Evolutionary conservation across 2,888 invertebrate species (phyloP).

Genomic region (Ichneumon xanthorius): DNA sequence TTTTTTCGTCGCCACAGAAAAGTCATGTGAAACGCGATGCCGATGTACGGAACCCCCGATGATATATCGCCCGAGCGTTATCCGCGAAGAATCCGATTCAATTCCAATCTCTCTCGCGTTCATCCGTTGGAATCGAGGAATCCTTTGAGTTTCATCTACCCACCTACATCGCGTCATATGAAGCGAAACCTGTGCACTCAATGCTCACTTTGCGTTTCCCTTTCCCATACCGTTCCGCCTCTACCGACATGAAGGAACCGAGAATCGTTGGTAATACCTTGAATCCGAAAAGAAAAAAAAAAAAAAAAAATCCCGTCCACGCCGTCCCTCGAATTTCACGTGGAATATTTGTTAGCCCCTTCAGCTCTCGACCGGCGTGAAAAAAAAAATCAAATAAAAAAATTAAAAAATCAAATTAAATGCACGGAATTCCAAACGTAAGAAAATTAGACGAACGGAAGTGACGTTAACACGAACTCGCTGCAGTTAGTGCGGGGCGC

Average conservation of each 20-base stretch:
- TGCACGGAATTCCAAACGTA: conserved; percentile 24
- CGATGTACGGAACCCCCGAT: not conserved
- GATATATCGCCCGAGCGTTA: conserved; percentile 28
- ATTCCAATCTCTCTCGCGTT: conserved; percentile 28
- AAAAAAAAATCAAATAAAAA: conserved; percentile 9
- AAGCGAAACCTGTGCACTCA: conserved; percentile 15
- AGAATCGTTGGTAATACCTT: conserved; percentile 24
- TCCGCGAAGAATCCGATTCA: conserved; percentile 27
- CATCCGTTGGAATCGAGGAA: conserved; percentile 36
- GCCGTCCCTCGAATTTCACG: conserved; percentile 26
- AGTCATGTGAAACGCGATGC: not conserved
- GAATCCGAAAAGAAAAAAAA: conserved; percentile 2
- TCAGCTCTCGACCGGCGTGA: conserved; percentile 11
- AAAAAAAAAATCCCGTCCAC: not conserved
- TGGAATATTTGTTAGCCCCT: conserved; percentile 22
- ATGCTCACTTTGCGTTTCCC: conserved; percentile 11
- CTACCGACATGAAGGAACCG: not conserved
- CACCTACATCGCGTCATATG: conserved; percentile 9
- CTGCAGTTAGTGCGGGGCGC: not conserved
- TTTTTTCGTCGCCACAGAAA: not conserved
- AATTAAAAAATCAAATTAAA: conserved; percentile 1
- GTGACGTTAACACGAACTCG: conserved; percentile 43
- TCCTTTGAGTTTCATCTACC: conserved; percentile 55
- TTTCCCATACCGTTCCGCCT: not conserved
- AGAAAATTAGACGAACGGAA: conserved; percentile 44